Percentiles rank a stretch among this genome's conserved stretches.
Evolutionary conservation across 1,140 invertebrate genomes (phyloP).

Genomic region (Cherax destructor): DNA sequence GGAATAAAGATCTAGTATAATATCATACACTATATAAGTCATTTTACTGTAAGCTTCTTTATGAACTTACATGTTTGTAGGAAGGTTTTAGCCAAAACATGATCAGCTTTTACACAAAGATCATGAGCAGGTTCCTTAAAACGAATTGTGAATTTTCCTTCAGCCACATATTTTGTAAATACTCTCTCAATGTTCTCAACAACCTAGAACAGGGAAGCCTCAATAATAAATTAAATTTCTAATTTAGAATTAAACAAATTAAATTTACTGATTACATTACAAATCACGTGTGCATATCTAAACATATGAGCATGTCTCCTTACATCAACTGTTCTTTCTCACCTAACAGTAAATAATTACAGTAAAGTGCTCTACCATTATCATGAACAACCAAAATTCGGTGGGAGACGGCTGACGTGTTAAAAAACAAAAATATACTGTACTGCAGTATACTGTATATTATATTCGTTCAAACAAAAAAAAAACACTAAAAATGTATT

Average conservation of each 20-base stretch:
- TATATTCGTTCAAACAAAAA: neutral
- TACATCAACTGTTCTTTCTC: too few relatives aligned
- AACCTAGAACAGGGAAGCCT: neutral
- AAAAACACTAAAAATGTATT: neutral
- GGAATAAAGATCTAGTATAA: too few relatives aligned
- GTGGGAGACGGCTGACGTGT: too few relatives aligned
- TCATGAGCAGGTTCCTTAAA: constrained; percentile 63
- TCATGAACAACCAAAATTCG: too few relatives aligned
- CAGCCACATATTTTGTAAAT: constrained; percentile 60
- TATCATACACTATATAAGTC: too few relatives aligned
- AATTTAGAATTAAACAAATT: neutral
- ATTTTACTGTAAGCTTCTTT: neutral
- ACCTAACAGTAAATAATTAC: too few relatives aligned
- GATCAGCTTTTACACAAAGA: constrained; percentile 60
- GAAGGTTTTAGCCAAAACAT: constrained; percentile 62
- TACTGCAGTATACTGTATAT: neutral
- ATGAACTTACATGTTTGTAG: constrained; percentile 51
- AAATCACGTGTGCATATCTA: neutral
- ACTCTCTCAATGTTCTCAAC: constrained; percentile 55
- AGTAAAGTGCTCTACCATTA: too few relatives aligned
- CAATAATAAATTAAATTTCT: neutral
- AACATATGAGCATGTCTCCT: neutral
- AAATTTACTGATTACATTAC: neutral
- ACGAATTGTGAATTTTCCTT: constrained; percentile 69
- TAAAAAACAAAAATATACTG: neutral